phyloP scores from a whole-genome alignment of 1,140 invertebrate species.

The Drosophila oshimai region DNA sequence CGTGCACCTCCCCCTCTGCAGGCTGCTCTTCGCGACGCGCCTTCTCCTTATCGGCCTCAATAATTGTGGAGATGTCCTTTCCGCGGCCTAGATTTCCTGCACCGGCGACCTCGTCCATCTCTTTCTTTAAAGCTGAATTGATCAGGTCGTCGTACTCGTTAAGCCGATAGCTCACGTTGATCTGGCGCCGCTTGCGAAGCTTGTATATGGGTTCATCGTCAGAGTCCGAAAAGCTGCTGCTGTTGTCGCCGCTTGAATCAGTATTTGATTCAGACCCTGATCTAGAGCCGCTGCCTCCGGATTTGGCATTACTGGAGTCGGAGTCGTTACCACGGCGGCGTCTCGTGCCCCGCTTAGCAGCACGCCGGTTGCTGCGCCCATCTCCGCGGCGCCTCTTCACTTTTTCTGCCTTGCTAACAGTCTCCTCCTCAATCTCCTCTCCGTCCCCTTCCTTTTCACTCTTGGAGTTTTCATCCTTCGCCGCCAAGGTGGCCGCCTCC shows the following conservation, averaged over 20 bases:
- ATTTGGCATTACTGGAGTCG: constrained; percentile 34
- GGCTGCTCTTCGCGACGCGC: constrained; percentile 68
- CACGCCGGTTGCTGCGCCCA: constrained; percentile 67
- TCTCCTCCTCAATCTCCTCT: constrained; percentile 40
- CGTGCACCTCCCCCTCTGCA: constrained; percentile 83
- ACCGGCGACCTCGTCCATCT: constrained; percentile 88
- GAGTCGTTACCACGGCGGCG: constrained; percentile 51
- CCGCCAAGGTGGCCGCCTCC: constrained; percentile 32
- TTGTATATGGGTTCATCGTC: constrained; percentile 91
- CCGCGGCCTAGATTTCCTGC: constrained; percentile 91
- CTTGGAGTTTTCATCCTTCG: constrained; percentile 7
- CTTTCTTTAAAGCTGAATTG: constrained; percentile 93
- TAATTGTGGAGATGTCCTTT: constrained; percentile 95
- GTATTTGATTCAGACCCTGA: constrained; percentile 2
- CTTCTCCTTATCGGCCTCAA: constrained; percentile 90
- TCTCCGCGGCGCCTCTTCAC: constrained; percentile 64
- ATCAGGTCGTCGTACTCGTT: constrained; percentile 97
- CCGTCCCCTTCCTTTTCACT: constrained; percentile 21
- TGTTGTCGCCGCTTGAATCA: constrained; percentile 42
- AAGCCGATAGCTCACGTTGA: constrained; percentile 92
- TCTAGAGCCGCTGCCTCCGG: constrained; percentile 19
- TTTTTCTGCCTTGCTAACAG: constrained; percentile 47
- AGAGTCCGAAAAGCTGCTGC: constrained; percentile 84
- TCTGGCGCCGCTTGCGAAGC: constrained; percentile 88
- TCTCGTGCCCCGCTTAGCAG: constrained; percentile 53